Evolutionary conservation across 2,113 vertebrate genomes (phyloP).

Genomic region (Forbesichthys agassizii): DNA sequence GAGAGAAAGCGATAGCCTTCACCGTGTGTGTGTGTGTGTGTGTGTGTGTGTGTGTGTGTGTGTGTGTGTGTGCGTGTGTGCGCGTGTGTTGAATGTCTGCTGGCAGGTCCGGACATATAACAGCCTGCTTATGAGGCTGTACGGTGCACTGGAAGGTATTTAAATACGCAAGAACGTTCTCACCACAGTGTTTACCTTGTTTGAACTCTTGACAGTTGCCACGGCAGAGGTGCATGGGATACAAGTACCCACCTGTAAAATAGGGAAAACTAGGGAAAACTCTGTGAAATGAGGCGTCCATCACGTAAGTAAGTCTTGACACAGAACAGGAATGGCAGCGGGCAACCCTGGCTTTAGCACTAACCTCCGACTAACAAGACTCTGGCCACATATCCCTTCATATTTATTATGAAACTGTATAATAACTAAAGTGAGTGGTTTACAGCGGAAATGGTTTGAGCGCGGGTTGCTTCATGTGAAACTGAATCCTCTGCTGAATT

Average conservation of each 20-base stretch:
- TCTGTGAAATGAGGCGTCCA: too few species aligned
- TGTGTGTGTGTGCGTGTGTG: constrained; percentile 31
- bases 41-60: constrained; percentile 42
- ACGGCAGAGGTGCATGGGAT: background rate
- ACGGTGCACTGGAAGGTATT: constrained; percentile 10
- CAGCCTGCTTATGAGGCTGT: constrained; percentile 16
- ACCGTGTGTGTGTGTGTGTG: constrained; percentile 37
- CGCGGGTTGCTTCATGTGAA: constrained; percentile 60
- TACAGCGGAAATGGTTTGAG: constrained; percentile 70
- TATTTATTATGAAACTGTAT: constrained; percentile 76
- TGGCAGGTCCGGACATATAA: constrained; percentile 42
- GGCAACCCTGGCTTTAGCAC: constrained; percentile 31
- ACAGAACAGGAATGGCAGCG: constrained; percentile 27
- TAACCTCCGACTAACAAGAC: constrained; percentile 50
- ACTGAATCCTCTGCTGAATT: constrained; percentile 67
- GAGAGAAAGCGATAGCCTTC: constrained; percentile 55
- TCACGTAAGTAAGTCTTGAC: constrained; percentile 10
- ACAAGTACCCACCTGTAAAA: too few species aligned
- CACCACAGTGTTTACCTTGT: constrained; percentile 31
- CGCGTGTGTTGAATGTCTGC: constrained; percentile 21
- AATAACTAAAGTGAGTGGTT: constrained; percentile 71
- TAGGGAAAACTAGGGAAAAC: too few species aligned
- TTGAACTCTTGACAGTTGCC: constrained; percentile 30
- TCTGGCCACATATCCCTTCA: constrained; percentile 55
- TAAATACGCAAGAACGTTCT: constrained; percentile 5